Evolutionary conservation across 1,140 invertebrate genomes (phyloP), one percentile per base, ranked within the genome.

Genomic region (Apolygus lucorum): DNA sequence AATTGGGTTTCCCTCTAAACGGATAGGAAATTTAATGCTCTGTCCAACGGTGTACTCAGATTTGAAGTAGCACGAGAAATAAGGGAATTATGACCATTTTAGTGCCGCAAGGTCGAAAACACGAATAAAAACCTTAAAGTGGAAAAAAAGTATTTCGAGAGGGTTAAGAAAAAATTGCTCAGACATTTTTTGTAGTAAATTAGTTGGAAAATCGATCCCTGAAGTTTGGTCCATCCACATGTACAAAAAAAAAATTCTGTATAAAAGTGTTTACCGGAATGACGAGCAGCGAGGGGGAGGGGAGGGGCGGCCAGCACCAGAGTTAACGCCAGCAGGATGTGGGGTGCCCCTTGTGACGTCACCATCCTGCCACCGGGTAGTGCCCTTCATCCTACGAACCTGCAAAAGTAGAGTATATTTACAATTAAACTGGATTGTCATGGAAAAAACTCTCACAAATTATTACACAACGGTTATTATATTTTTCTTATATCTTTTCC

Each of bases 121-220:
- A 28, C 54, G 29, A 70, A 67, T 22, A 64, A 67, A 70, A 67
- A n/a, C 69, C 29, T n/a, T n/a, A n/a, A n/a, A n/a, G n/a, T n/a
- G n/a, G n/a, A n/a, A n/a, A n/a, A n/a, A n/a, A n/a, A n/a, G n/a
- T n/a, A n/a, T n/a, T n/a, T n/a, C n/a, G n/a, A n/a, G n/a, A n/a
- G n/a, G n/a, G n/a, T n/a, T n/a, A n/a, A 24, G 63, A 27, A 27
- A 28, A 64, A n/a, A 64, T 26, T 26, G 25, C 17, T 64, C n/a
- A 26, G 8, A 1, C 2, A 64, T 28, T 2, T 64, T 64, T 64
- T 64, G n/a, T 64, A 4, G 25, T 1, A 28, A 42, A 42, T 42
- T 4, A 42, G 34, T 42, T 42, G 17, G 4, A 4, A 17, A 42
- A 8, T 42, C 34, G 17, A 42, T 17, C 34, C 4, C 34, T n/a